Percentiles rank a stretch among this genome's conserved stretches.
phyloP scores from a whole-genome alignment of 2,797 vertebrate genomes.

The Loriculus beryllinus region DNA sequence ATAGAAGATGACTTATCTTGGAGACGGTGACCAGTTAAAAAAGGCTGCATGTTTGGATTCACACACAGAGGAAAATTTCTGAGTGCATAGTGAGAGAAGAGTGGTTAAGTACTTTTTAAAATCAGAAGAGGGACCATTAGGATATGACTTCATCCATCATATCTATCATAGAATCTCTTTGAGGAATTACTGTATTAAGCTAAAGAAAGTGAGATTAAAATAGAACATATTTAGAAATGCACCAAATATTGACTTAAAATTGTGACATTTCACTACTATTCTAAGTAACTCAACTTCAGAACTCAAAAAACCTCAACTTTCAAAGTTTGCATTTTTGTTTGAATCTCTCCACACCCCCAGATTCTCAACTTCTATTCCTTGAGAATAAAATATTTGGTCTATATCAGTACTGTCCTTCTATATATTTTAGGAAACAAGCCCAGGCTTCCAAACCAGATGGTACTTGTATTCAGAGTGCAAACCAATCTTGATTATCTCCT shows the following conservation, averaged over 20 bases:
- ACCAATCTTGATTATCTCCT: not conserved
- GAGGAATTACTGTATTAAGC: not conserved
- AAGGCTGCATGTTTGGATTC: not conserved
- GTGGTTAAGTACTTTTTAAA: not conserved
- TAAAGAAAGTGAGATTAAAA: not conserved
- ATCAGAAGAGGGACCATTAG: not conserved
- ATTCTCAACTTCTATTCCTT: not conserved
- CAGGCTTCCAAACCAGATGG: not conserved
- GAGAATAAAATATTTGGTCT: not conserved
- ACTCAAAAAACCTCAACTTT: not conserved
- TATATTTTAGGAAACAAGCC: not conserved
- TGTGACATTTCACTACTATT: not conserved
- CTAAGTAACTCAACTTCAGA: not conserved
- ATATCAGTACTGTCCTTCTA: not conserved
- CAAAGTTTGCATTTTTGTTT: not conserved
- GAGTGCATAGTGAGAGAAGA: not conserved
- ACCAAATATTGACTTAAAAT: not conserved
- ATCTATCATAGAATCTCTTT: not conserved
- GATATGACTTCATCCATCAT: not conserved
- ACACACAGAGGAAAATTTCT: not conserved
- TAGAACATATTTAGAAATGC: not conserved
- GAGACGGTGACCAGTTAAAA: not conserved
- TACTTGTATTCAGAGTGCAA: not conserved
- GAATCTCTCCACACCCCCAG: fast-evolving
- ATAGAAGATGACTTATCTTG: not conserved